A percentile compares a stretch with the other conserved stretches of the same genome.
Evolutionary conservation across 2,888 invertebrate genomes (phyloP).

Genomic region (Netelia melanura): DNA sequence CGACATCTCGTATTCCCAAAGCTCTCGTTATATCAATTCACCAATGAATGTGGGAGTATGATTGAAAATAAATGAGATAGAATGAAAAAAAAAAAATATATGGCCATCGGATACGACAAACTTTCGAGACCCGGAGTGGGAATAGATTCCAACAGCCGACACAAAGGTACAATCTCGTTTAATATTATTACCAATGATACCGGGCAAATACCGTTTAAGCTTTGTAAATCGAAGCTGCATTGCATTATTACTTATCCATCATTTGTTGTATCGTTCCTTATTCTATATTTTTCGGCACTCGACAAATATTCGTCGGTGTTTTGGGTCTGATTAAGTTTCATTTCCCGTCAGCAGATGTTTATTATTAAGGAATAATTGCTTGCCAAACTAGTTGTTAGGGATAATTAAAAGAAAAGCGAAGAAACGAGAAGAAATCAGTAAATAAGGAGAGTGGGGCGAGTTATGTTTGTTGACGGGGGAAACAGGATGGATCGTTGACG

Average conservation of each 20-base stretch:
- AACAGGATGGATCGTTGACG: conserved; percentile 15
- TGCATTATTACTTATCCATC: conserved; percentile 18
- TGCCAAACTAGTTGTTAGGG: conserved; percentile 70
- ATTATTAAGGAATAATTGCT: conserved; percentile 63
- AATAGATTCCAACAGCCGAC: not conserved
- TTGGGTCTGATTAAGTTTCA: conserved; percentile 29
- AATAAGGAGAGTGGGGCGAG: conserved; percentile 6
- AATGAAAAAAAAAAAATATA: conserved; percentile 3
- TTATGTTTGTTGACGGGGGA: conserved; percentile 7
- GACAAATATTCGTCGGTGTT: conserved; percentile 39
- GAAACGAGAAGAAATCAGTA: conserved; percentile 11
- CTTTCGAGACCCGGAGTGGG: not conserved
- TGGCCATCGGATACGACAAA: not conserved
- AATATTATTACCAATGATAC: conserved; percentile 4
- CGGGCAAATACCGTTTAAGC: conserved; percentile 13
- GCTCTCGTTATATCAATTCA: not conserved
- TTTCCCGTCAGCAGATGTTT: conserved; percentile 47
- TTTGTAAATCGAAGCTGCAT: conserved; percentile 28
- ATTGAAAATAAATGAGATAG: not conserved
- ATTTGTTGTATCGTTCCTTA: conserved; percentile 34
- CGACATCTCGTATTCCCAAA: not conserved
- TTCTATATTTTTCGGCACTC: conserved; percentile 31
- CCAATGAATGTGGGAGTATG: not conserved
- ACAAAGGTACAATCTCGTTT: not conserved
- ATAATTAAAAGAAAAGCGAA: conserved; percentile 25